A percentile compares a stretch with the other conserved stretches of the same genome.
Conservation (phyloP, 1,140 invertebrate species). For the Drosophila chauvacae region DNA sequence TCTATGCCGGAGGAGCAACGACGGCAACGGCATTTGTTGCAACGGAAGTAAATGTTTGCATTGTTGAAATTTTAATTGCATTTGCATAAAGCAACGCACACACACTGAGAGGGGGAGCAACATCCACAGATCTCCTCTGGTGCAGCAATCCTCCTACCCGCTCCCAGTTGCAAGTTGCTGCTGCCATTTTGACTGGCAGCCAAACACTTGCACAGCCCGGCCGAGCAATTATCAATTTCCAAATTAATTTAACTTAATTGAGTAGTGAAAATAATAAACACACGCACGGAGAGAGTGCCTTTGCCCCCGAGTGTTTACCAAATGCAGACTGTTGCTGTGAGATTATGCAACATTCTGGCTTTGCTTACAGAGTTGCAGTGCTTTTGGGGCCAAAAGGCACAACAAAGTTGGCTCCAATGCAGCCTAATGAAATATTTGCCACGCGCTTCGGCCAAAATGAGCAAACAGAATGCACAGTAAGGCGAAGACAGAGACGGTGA, state of each 20-base stretch:
- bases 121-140: background rate
- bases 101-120: slow-evolving; percentile 13
- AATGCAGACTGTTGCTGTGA: slow-evolving; percentile 6
- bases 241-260: slow-evolving; percentile 84
- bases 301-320: slow-evolving; percentile 47
- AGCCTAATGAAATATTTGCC: slow-evolving; percentile 81
- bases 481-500: slow-evolving; percentile 14
- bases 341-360: slow-evolving; percentile 53
- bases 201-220: slow-evolving; percentile 40
- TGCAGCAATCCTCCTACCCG: background rate
- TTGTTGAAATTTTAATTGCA: slow-evolving; percentile 84
- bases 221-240: slow-evolving; percentile 77
- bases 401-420: slow-evolving; percentile 73
- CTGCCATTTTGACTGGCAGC: slow-evolving; percentile 66
- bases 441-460: slow-evolving; percentile 73
- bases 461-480: slow-evolving; percentile 65
- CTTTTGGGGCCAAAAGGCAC: slow-evolving; percentile 56
- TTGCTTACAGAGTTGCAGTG: slow-evolving; percentile 54
- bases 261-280: slow-evolving; percentile 83
- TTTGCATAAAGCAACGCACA: slow-evolving; percentile 76
- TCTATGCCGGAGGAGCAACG: slow-evolving; percentile 29
- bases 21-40: slow-evolving; percentile 73
- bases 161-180: slow-evolving; percentile 18
- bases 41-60: slow-evolving; percentile 84
- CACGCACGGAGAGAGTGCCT: slow-evolving; percentile 27